Evolutionary conservation across 1,140 invertebrate species (phyloP), one percentile per base, ranked within the genome.

Genomic region (Apis laboriosa): DNA sequence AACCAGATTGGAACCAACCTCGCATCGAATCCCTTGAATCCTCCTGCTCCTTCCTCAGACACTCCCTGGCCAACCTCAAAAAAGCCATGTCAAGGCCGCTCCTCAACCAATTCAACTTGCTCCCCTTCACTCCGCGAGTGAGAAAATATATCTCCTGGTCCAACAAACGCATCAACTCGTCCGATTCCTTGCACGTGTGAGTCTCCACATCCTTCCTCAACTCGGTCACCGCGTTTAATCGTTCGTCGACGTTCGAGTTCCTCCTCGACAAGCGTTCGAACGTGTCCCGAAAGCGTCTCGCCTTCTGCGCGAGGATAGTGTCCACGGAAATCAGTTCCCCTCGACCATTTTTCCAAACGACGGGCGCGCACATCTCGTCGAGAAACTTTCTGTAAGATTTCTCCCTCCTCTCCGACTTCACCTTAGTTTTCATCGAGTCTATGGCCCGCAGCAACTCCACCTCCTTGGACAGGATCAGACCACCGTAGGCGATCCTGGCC

Each of bases 391-490:
- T 91, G 79, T 95, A 94, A 81, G 94, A 94, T 24, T 94, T 92
- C 79, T 95, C 94, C 82, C 90, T 90, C 73, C 91, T 93, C 71
- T 95, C 95, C 85, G 95, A 92, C 80, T 93, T 94, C 1, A 96
- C 92, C 88, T 95, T 93, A 0, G 94, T 93, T 87, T 95, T 94
- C 61, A 95, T 94, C 58, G 93, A 93, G 86, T 96, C 96, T 64
- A 97, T 96, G 9, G 95, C 95, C 61, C 95, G 94, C 13, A 97
- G 91, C 82, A 96, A 91, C 89, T 96, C 95, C 17, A 97, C 95
- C 92, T 97, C 96, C 86, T 95, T 96, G 70, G 96, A 95, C 4
- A 97, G 93, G 49, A 97, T 92, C 55, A 95, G 88, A 53, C 94
- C 95, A 84, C 95, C 95, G 88, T 95, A 95, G 2, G 95, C 95